Evolutionary conservation across 1,140 invertebrate species (phyloP), one percentile per base, ranked within the genome.

Genomic region (Berghia stephanieae): DNA sequence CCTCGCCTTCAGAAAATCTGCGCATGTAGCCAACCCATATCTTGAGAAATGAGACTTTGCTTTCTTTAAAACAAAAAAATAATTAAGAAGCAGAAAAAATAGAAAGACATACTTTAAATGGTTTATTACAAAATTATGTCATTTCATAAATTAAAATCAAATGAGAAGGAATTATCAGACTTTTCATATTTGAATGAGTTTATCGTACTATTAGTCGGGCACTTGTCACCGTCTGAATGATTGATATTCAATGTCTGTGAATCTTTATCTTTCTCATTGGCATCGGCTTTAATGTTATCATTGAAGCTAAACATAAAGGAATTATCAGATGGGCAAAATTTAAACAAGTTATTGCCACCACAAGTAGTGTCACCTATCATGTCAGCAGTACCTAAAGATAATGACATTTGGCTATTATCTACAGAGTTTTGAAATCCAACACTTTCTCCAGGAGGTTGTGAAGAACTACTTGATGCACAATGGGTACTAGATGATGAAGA

Each of bases 81-180:
- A n/a, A n/a, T n/a, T n/a, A n/a, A n/a, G n/a, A n/a, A n/a, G n/a
- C n/a, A n/a, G n/a, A n/a, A n/a, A n/a, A n/a, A n/a, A n/a, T n/a
- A n/a, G n/a, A n/a, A n/a, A n/a, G n/a, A n/a, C n/a, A n/a, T n/a
- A n/a, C n/a, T n/a, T n/a, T n/a, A n/a, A n/a, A n/a, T n/a, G n/a
- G n/a, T n/a, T n/a, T n/a, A n/a, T n/a, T n/a, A n/a, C n/a, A n/a
- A n/a, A n/a, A n/a, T n/a, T n/a, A n/a, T n/a, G n/a, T n/a, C n/a
- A n/a, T n/a, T n/a, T n/a, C n/a, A n/a, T n/a, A n/a, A n/a, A n/a
- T n/a, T n/a, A 78, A 78, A 71, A 10, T 57, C 63, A 57, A 81
- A 81, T 27, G 57, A 49, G 55, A 81, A 81, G 3, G 67, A 49
- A 55, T 78, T 70, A 16, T 31, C 68, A 10, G 69, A 76, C 34